Evolutionary conservation across 1,140 invertebrate species (phyloP).

Genomic region (Drosophila albomicans): DNA sequence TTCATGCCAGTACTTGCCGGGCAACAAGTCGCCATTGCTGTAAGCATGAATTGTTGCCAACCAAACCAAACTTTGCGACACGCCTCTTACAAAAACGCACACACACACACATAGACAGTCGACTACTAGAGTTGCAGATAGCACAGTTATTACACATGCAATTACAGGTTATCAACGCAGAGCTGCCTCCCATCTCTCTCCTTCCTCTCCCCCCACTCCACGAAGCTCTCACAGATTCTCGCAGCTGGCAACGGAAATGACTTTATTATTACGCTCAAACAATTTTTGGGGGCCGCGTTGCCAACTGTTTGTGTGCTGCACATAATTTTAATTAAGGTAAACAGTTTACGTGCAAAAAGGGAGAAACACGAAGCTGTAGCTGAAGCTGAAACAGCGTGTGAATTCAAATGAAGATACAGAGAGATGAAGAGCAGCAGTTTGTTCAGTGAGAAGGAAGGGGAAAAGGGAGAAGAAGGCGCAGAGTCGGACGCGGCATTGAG

Average conservation of each 20-base stretch:
- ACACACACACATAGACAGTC: slow-evolving; percentile 12
- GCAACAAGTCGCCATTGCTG: background rate
- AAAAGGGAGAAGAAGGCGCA: background rate
- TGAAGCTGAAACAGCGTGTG: slow-evolving; percentile 39
- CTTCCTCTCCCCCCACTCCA: too few species aligned
- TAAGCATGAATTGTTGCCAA: slow-evolving; percentile 42
- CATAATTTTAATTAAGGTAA: slow-evolving; percentile 71
- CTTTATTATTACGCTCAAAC: slow-evolving; percentile 66
- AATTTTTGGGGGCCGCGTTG: slow-evolving; percentile 51
- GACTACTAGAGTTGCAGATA: slow-evolving; percentile 7
- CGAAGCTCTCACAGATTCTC: background rate
- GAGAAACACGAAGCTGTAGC: slow-evolving; percentile 5
- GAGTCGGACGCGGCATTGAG: slow-evolving; percentile 37
- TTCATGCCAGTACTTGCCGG: background rate
- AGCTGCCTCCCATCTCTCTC: background rate
- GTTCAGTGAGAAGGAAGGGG: too few species aligned
- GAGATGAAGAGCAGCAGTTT: slow-evolving; percentile 1
- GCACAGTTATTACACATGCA: slow-evolving; percentile 38
- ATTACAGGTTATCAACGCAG: slow-evolving; percentile 45
- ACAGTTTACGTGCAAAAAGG: slow-evolving; percentile 56
- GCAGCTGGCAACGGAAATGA: slow-evolving; percentile 57
- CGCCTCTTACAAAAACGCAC: background rate
- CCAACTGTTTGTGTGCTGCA: slow-evolving; percentile 55
- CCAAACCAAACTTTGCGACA: slow-evolving; percentile 37
- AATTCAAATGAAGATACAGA: slow-evolving; percentile 51